phyloP scores from a whole-genome alignment of 2,888 invertebrate species.

The Muschampia plurimacula region DNA sequence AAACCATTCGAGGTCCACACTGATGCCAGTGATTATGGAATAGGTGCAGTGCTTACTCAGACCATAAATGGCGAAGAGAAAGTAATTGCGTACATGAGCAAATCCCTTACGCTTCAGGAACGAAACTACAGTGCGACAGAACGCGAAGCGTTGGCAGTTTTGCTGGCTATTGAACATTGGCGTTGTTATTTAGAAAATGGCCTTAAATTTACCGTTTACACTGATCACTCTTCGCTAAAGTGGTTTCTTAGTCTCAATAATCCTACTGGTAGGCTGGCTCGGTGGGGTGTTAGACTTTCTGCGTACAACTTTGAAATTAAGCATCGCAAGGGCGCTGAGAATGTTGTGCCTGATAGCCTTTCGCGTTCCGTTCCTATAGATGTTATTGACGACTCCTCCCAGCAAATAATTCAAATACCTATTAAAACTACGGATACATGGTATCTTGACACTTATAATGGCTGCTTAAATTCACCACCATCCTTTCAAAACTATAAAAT shows the following conservation, averaged over 20 bases:
- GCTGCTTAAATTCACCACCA: constrained; percentile 37
- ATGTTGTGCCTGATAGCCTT: constrained; percentile 47
- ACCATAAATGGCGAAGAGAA: constrained; percentile 33
- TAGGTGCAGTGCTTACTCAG: constrained; percentile 42
- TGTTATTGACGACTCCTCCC: background rate
- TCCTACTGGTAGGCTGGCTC: constrained; percentile 48
- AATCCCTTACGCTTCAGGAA: constrained; percentile 30
- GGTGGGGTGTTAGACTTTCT: constrained; percentile 50
- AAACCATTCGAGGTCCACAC: no score
- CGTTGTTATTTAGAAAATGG: constrained; percentile 42
- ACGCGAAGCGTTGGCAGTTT: constrained; percentile 41
- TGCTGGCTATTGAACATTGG: constrained; percentile 41
- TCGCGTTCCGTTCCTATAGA: constrained; percentile 34
- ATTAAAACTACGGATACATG: constrained; percentile 37
- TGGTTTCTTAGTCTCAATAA: constrained; percentile 43
- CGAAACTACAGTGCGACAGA: constrained; percentile 42
- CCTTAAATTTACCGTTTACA: constrained; percentile 35
- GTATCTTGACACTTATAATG: constrained; percentile 44
- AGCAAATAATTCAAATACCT: no score
- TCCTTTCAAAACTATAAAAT: constrained; percentile 32
- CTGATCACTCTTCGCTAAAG: constrained; percentile 42
- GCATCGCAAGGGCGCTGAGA: constrained; percentile 47
- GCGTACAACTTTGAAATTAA: constrained; percentile 47
- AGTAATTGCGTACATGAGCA: constrained; percentile 41
- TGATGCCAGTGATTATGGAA: no score